These are phyloP conservation scores for Chrysolina oricalcia DNA, from an alignment of 2,888 invertebrate genomes.

Conservation along the genomic window DNA sequence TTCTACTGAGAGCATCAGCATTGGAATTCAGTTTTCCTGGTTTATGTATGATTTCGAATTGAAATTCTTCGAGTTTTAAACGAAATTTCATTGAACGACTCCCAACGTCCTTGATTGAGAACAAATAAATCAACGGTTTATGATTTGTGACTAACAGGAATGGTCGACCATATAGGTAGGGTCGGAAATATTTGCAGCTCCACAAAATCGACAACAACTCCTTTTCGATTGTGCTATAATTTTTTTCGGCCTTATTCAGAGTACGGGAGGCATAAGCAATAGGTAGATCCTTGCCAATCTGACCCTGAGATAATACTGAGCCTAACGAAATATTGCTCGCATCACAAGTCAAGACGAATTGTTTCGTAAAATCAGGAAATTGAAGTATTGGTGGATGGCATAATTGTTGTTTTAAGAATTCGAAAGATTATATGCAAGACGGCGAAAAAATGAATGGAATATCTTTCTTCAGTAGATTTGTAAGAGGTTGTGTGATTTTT, in stretches of 20 bases:
- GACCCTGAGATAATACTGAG: conserved; percentile 46
- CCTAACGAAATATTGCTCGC: conserved; percentile 43
- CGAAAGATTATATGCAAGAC: neutral
- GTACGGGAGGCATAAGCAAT: conserved; percentile 43
- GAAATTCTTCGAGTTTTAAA: too few species aligned
- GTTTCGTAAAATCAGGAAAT: conserved; percentile 45
- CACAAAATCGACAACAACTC: neutral
- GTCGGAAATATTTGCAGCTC: neutral
- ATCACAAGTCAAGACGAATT: conserved; percentile 45
- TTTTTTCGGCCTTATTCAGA: conserved; percentile 20
- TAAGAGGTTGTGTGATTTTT: neutral
- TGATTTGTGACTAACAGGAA: neutral
- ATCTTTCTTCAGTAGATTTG: conserved; percentile 1
- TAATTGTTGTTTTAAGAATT: neutral
- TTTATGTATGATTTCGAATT: too few species aligned
- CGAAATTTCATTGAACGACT: too few species aligned
- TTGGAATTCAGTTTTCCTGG: too few species aligned
- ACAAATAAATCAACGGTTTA: neutral
- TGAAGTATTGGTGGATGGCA: conserved; percentile 22
- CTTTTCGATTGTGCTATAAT: neutral
- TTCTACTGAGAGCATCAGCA: too few species aligned
- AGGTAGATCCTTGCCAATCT: conserved; percentile 40
- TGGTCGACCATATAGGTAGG: neutral
- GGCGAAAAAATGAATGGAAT: neutral
- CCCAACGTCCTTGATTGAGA: neutral